These are phyloP conservation scores for Marronus borbonicus DNA, from an alignment of 2,888 invertebrate species.

Conservation along the genomic window DNA sequence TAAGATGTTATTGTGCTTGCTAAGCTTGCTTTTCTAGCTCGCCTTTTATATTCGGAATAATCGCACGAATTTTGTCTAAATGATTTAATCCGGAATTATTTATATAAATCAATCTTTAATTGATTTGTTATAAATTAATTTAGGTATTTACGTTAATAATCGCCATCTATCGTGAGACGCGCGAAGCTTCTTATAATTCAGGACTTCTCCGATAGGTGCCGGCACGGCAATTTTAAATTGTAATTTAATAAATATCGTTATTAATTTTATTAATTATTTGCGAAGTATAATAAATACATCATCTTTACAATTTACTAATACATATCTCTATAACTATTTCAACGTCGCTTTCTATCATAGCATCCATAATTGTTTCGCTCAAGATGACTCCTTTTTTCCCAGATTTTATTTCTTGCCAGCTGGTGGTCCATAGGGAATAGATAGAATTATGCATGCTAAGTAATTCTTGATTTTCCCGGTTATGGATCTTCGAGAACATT, in stretches of 20 bases:
- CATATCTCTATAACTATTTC: slow-evolving; percentile 40
- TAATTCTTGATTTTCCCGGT: slow-evolving; percentile 57
- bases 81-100: too few relatives aligned
- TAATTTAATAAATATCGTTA: too few relatives aligned
- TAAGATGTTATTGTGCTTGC: neutral
- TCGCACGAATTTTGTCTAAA: too few relatives aligned
- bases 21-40: too few relatives aligned
- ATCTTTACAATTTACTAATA: slow-evolving; percentile 41
- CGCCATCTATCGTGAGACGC: too few relatives aligned
- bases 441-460: slow-evolving; percentile 62
- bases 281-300: neutral
- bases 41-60: too few relatives aligned
- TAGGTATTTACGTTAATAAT: too few relatives aligned
- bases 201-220: too few relatives aligned
- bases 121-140: too few relatives aligned
- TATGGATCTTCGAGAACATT: slow-evolving; percentile 61
- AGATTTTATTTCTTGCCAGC: slow-evolving; percentile 62
- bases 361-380: slow-evolving; percentile 53
- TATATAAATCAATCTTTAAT: too few relatives aligned
- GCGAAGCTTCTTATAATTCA: too few relatives aligned
- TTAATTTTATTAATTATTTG: neutral
- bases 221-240: too few relatives aligned
- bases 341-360: slow-evolving; percentile 14
- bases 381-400: slow-evolving; percentile 63
- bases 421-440: slow-evolving; percentile 61